These are phyloP conservation scores for Apoderus coryli DNA, from an alignment of 2,888 invertebrate genomes.

Conservation along the genomic window DNA sequence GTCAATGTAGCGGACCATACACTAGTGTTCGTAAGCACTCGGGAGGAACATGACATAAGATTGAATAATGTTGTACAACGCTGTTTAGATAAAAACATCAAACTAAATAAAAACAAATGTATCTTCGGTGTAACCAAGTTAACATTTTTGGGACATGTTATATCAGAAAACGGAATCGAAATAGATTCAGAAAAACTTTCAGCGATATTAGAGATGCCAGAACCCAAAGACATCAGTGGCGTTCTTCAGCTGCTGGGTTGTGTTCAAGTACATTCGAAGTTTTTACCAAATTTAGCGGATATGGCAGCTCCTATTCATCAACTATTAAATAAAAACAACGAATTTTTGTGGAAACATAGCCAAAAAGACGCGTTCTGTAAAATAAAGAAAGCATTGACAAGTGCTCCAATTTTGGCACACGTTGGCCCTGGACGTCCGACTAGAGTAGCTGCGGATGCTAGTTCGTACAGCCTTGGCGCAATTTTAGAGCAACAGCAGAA, in stretches of 20 bases:
- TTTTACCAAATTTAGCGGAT: no score
- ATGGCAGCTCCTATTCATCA: no score
- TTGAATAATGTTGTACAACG: conserved; percentile 8
- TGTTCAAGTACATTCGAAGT: conserved; percentile 4
- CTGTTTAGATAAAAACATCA: no score
- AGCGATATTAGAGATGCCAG: no score
- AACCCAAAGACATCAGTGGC: conserved; percentile 7
- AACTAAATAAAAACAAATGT: conserved; percentile 21
- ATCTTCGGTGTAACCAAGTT: conserved; percentile 16
- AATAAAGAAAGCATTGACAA: no score
- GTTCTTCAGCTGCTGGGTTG: conserved; percentile 13
- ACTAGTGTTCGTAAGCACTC: conserved; percentile 7
- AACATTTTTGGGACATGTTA: conserved; percentile 20
- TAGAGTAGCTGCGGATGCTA: conserved; percentile 20
- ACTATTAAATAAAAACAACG: no score
- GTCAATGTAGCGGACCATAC: conserved; percentile 12
- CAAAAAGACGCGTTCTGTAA: no score
- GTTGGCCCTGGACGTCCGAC: conserved; percentile 18
- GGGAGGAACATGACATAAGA: conserved; percentile 10
- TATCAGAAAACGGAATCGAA: conserved; percentile 14
- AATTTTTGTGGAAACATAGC: no score
- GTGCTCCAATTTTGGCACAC: conserved; percentile 20
- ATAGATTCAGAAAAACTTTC: conserved; percentile 6
- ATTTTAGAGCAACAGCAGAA: conserved; percentile 16
- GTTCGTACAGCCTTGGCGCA: conserved; percentile 15